Evolutionary conservation across 2,888 invertebrate genomes (phyloP).

Genomic region (Acrobasis repandana): DNA sequence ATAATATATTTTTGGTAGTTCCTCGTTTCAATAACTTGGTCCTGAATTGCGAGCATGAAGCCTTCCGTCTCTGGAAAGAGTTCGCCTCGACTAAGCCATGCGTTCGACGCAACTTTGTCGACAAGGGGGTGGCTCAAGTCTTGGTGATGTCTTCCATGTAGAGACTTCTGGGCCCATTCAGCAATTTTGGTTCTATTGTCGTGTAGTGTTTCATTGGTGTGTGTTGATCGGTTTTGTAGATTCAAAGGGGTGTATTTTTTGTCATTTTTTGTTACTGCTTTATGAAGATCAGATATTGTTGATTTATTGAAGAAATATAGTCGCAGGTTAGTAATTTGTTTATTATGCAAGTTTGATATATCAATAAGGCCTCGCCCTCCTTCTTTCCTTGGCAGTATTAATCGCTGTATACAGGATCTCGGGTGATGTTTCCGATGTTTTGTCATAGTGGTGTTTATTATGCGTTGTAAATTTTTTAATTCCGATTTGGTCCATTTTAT

Average conservation of each 20-base stretch:
- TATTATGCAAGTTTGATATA: slow-evolving; percentile 20
- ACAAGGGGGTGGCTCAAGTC: slow-evolving; percentile 24
- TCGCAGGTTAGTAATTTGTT: slow-evolving; percentile 16
- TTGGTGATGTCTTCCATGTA: slow-evolving; percentile 10
- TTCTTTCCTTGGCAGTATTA: slow-evolving; percentile 27
- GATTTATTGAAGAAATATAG: slow-evolving; percentile 4
- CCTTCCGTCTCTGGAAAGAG: slow-evolving; percentile 24
- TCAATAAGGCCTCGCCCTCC: slow-evolving; percentile 29
- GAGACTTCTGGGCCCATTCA: slow-evolving; percentile 23
- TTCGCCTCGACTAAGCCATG: slow-evolving; percentile 25
- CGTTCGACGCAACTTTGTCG: slow-evolving; percentile 29
- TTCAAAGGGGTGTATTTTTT: slow-evolving; percentile 21
- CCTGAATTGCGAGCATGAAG: slow-evolving; percentile 21
- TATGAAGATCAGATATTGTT: background rate
- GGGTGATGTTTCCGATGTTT: slow-evolving; percentile 33
- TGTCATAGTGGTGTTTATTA: slow-evolving; percentile 25
- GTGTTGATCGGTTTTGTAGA: background rate
- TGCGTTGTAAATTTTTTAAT: slow-evolving; percentile 23
- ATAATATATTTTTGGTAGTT: slow-evolving; percentile 23
- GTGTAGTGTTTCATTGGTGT: slow-evolving; percentile 18
- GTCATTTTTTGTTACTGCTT: slow-evolving; percentile 19
- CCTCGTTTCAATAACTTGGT: slow-evolving; percentile 20
- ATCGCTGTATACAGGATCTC: slow-evolving; percentile 25
- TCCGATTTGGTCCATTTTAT: slow-evolving; percentile 31
- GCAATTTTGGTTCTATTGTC: slow-evolving; percentile 7